phyloP scores from a whole-genome alignment of 1,140 invertebrate species.

The Apolygus lucorum region DNA sequence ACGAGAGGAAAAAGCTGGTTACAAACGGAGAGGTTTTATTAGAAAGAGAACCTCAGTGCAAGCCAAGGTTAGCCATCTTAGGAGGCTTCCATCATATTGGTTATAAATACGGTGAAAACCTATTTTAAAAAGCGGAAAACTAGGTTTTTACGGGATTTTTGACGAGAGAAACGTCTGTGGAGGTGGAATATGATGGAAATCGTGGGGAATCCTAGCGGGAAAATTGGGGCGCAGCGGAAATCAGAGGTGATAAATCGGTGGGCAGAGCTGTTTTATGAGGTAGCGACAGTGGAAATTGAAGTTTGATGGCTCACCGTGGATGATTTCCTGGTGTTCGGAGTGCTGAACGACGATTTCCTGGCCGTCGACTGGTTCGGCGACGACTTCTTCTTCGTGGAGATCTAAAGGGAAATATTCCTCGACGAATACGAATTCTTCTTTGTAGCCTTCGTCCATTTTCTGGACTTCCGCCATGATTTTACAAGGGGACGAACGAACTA shows the following conservation, averaged over 20 bases:
- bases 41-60: constrained; percentile 26
- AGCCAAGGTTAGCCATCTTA: constrained; percentile 28
- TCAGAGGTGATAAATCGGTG: neutral
- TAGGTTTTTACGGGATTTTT: no score
- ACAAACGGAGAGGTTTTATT: neutral
- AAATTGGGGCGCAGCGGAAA: no score
- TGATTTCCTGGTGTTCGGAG: constrained; percentile 28
- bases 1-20: neutral
- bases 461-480: constrained; percentile 28
- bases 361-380: constrained; percentile 23
- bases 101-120: constrained; percentile 27
- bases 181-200: no score
- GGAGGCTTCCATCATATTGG: constrained; percentile 30
- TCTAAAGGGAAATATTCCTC: constrained; percentile 28
- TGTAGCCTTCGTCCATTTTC: constrained; percentile 22
- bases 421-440: constrained; percentile 30
- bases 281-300: no score
- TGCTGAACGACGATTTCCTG: constrained; percentile 9
- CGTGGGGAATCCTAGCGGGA: no score
- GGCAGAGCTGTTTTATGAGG: neutral
- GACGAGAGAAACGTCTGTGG: no score
- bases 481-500: no score
- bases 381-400: constrained; percentile 30
- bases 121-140: no score
- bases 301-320: constrained; percentile 26